phyloP scores from a whole-genome alignment of 2,113 vertebrate species.

The Lichenostomus cassidix region DNA sequence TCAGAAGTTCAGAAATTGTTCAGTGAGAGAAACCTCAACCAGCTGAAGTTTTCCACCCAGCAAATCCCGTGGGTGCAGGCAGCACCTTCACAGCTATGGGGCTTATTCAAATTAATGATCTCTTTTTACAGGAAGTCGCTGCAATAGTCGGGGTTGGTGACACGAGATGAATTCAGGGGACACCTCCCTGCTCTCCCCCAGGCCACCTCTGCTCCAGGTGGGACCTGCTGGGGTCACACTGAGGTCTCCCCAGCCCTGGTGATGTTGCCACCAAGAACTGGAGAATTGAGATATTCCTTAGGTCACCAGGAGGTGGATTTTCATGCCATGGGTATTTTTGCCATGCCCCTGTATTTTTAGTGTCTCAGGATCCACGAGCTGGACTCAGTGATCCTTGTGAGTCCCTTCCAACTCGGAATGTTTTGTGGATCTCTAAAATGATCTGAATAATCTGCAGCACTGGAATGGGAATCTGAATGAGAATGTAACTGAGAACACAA shows the following conservation, averaged over 20 bases:
- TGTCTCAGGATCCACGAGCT: not conserved
- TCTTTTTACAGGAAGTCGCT: not conserved
- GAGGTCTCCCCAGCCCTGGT: not conserved
- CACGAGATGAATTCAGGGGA: accelerated
- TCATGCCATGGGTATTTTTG: not conserved
- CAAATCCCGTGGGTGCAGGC: not conserved
- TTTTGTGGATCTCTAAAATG: not conserved
- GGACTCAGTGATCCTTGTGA: not conserved
- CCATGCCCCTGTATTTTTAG: not conserved
- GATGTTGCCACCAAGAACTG: too few relatives aligned
- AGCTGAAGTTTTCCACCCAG: not conserved
- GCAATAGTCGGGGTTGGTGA: accelerated
- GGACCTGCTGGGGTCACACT: not conserved
- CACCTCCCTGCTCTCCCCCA: not conserved
- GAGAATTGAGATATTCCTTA: accelerated
- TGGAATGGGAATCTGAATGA: not conserved
- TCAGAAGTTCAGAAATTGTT: slow-evolving; percentile 7
- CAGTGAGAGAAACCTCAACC: not conserved
- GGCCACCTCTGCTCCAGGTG: not conserved
- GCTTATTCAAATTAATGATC: not conserved
- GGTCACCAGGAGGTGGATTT: not conserved
- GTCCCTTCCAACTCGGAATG: not conserved
- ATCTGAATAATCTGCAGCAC: not conserved
- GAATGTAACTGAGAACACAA: not conserved
- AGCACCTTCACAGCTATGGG: accelerated